Percentiles rank a stretch among this genome's conserved stretches.
These are phyloP conservation scores for Anoplopoma fimbria DNA, from an alignment of 2,113 vertebrate genomes.

Conservation along the genomic window DNA sequence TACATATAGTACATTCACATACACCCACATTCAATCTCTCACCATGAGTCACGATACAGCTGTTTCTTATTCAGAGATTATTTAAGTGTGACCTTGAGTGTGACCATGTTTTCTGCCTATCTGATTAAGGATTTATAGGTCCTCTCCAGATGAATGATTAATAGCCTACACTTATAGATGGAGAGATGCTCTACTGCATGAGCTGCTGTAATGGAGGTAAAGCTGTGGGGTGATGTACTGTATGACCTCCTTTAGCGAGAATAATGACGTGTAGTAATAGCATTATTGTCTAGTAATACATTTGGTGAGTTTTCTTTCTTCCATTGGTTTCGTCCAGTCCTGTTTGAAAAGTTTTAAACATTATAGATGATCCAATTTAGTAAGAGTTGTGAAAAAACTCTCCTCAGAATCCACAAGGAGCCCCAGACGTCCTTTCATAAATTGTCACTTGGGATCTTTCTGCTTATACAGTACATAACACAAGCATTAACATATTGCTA, in stretches of 20 bases:
- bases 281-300: not conserved
- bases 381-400: conserved; percentile 5
- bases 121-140: conserved; percentile 29
- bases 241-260: not conserved
- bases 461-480: conserved; percentile 34
- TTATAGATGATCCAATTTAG: conserved; percentile 11
- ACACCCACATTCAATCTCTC: not conserved
- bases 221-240: not conserved
- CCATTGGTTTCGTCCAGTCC: not conserved
- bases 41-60: not conserved
- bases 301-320: not conserved
- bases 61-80: conserved; percentile 7
- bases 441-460: conserved; percentile 10
- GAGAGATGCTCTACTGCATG: not conserved
- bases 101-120: not conserved
- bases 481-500: conserved; percentile 41
- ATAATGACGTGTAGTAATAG: too few relatives aligned
- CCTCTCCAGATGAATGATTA: conserved; percentile 38
- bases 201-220: conserved; percentile 8
- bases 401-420: conserved; percentile 10
- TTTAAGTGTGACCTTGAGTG: conserved; percentile 3
- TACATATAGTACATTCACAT: not conserved
- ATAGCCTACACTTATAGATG: conserved; percentile 17
- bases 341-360: not conserved
- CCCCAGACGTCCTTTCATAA: conserved; percentile 23